Evolutionary conservation across 2,888 invertebrate genomes (phyloP), one percentile per base, ranked within the genome.

Genomic region (Steromphala cineraria): DNA sequence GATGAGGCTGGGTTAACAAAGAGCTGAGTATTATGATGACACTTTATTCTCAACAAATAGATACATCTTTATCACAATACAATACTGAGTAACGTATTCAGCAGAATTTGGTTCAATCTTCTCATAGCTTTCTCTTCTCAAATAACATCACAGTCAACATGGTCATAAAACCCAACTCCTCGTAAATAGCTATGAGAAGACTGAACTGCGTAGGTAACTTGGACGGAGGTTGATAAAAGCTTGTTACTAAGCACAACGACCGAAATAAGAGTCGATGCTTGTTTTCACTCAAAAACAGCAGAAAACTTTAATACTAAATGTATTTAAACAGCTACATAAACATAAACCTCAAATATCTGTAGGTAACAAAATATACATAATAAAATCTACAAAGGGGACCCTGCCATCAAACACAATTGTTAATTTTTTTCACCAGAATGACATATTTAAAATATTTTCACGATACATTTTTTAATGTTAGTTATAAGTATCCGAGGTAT

Each of bases 31-130:
- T 46, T 46, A 7, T 71, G 71, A 71, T 71, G 71, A 71, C 71
- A 71, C 71, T 71, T 71, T 71, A 71, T 71, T 71, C 71, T 71
- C 71, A 71, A 71, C 71, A 71, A 71, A 71, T 71, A 71, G 36
- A 36, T 71, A 71, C 71, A 71, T 71, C 71, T 71, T 31, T 71
- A 71, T 71, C 71, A 71, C 71, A 71, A 71, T n/a, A 71, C 71
- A 71, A 36, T 71, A 71, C 36, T 40, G 19, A 40, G 40, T 71
- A 46, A 46, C 46, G 13, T 46, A 46, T 71, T 71, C 71, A 71
- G 71, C 71, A 71, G 71, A 71, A 71, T 71, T n/a, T 4, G 19
- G 36, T 71, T 40, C 71, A 71, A 36, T 71, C 71, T 71, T 71
- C 7, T 19, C 71, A 71, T 31, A 71, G 17, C 71, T 71, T 19